Evolutionary conservation across 2,113 vertebrate genomes (phyloP).

Genomic region (Ochotona curzoniae): DNA sequence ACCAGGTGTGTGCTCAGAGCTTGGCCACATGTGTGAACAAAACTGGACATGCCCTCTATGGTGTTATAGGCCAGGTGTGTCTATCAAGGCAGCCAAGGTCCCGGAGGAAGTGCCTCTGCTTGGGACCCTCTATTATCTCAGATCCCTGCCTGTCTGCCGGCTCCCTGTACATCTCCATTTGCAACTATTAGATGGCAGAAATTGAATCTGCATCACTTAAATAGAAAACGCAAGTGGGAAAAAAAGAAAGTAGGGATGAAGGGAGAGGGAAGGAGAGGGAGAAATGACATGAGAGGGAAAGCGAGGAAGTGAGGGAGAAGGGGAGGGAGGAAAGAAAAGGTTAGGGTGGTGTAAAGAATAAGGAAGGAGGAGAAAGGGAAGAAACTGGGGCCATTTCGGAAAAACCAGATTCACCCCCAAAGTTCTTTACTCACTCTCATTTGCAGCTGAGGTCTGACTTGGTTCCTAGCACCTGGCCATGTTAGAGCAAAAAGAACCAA

Average conservation of each 20-base stretch:
- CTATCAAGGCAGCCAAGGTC: neutral
- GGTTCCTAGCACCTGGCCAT: fast-evolving
- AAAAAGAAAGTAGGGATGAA: neutral
- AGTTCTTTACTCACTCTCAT: too few relatives aligned
- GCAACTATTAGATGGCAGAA: neutral
- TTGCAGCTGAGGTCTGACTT: neutral
- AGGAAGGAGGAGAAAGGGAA: neutral
- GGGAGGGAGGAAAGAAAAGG: too few relatives aligned
- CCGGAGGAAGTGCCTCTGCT: fast-evolving
- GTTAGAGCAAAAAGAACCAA: too few relatives aligned
- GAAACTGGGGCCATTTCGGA: neutral
- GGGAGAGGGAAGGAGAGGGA: too few relatives aligned
- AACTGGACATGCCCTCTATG: fast-evolving
- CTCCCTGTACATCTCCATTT: neutral
- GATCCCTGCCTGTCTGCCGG: neutral
- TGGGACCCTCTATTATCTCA: fast-evolving
- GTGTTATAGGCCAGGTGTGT: fast-evolving
- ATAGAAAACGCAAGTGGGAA: neutral
- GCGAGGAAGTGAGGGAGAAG: neutral
- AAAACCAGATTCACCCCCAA: neutral
- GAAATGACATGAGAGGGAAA: neutral
- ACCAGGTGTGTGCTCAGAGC: neutral
- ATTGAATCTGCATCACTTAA: neutral
- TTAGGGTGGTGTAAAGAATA: neutral
- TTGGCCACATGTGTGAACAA: fast-evolving